Evolutionary conservation across 2,888 invertebrate species (phyloP).

Genomic region (Spisula subtruncata): DNA sequence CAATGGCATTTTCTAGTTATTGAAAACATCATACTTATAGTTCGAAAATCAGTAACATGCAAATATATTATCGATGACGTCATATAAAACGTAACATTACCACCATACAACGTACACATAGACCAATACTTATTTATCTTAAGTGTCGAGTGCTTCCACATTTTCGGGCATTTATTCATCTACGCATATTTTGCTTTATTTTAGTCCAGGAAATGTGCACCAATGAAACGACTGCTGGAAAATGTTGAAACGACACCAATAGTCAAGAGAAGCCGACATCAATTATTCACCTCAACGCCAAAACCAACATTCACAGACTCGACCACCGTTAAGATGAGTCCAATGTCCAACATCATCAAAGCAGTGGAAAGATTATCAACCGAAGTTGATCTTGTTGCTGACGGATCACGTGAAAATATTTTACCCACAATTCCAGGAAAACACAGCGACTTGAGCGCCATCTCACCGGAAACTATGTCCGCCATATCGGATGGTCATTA

Average conservation of each 20-base stretch:
- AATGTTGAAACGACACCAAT: neutral
- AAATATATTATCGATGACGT: neutral
- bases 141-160: too few relatives aligned
- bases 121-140: too few relatives aligned
- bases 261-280: neutral
- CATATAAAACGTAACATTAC: too few relatives aligned
- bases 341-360: slow-evolving; percentile 28
- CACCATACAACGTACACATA: too few relatives aligned
- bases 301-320: neutral
- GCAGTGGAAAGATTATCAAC: slow-evolving; percentile 60
- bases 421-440: slow-evolving; percentile 82
- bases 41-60: neutral
- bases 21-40: too few relatives aligned
- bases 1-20: too few relatives aligned
- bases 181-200: neutral
- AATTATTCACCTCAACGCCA: neutral
- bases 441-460: slow-evolving; percentile 84
- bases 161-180: too few relatives aligned
- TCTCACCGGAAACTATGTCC: slow-evolving; percentile 80
- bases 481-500: slow-evolving; percentile 92
- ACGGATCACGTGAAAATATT: slow-evolving; percentile 68
- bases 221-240: neutral
- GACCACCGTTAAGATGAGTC: neutral
- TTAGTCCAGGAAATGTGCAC: neutral
- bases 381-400: slow-evolving; percentile 49